phyloP scores from a whole-genome alignment of 2,888 invertebrate genomes.

The Punctoribates punctum region DNA sequence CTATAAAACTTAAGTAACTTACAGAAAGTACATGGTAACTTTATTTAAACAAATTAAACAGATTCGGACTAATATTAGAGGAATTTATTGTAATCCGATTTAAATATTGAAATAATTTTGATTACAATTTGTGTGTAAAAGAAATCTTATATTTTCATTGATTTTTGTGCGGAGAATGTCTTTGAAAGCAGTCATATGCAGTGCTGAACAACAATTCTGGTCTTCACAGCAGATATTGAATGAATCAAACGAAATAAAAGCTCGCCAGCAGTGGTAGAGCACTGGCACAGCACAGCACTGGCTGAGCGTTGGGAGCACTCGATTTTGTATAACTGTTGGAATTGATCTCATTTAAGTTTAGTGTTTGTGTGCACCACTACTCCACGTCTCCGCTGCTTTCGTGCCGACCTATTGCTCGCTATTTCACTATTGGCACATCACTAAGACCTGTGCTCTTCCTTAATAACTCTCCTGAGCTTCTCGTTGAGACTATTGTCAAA shows the following conservation, averaged over 20 bases:
- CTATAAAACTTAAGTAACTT: no score
- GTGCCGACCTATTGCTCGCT: not conserved
- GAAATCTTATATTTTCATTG: not conserved
- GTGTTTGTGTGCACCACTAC: not conserved
- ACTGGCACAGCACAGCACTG: not conserved
- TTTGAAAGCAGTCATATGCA: not conserved
- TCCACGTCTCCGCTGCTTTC: constrained; percentile 15
- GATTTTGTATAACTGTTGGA: not conserved
- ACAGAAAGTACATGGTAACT: no score
- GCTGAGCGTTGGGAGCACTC: not conserved
- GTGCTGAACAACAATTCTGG: not conserved
- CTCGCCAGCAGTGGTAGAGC: not conserved
- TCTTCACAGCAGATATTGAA: not conserved
- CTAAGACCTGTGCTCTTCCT: not conserved
- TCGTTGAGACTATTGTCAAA: not conserved
- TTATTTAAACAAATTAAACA: no score
- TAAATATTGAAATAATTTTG: no score
- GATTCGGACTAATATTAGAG: no score
- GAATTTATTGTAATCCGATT: no score
- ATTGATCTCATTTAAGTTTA: constrained; percentile 30
- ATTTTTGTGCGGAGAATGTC: not conserved
- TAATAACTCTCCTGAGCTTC: not conserved
- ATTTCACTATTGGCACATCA: not conserved
- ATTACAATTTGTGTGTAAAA: no score
- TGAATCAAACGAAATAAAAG: not conserved